Percentiles rank a stretch among this genome's conserved stretches.
Evolutionary conservation across 1,140 invertebrate species (phyloP).

Genomic region (Mercenaria mercenaria): DNA sequence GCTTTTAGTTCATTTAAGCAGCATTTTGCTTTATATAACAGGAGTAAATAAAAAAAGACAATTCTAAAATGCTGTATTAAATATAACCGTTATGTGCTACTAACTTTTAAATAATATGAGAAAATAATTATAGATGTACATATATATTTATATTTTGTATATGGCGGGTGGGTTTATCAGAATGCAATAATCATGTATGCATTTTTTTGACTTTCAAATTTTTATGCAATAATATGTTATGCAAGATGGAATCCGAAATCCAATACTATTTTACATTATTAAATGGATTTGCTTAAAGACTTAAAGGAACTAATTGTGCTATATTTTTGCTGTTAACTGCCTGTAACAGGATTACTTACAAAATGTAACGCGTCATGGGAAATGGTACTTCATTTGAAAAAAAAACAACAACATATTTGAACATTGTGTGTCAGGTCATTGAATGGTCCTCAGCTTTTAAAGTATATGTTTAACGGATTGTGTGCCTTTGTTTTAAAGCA

Average conservation of each 20-base stretch:
- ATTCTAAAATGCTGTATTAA: background rate
- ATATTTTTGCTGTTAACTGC: conserved; percentile 20
- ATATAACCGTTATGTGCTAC: conserved; percentile 2
- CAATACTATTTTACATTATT: background rate
- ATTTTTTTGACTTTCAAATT: background rate
- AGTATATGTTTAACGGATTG: too few relatives aligned
- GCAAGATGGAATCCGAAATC: conserved; percentile 39
- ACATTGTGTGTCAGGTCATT: too few relatives aligned
- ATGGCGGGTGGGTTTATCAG: conserved; percentile 19
- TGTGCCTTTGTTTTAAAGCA: too few relatives aligned
- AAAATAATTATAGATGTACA: conserved; percentile 15
- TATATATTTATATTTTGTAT: conserved; percentile 53
- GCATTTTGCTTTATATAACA: background rate
- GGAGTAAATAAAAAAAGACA: too few relatives aligned
- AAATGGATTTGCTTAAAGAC: background rate
- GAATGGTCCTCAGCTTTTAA: too few relatives aligned
- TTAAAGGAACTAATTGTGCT: conserved; percentile 21
- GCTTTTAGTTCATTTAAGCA: background rate
- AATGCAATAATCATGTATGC: conserved; percentile 15
- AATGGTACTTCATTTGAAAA: too few relatives aligned
- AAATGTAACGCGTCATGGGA: too few relatives aligned
- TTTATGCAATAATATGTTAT: conserved; percentile 9
- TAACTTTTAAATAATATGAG: background rate
- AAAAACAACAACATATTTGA: too few relatives aligned
- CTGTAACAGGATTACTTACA: background rate